Percentiles rank a stretch among this genome's conserved stretches.
Evolutionary conservation across 2,888 invertebrate genomes (phyloP).

Genomic region (Cryptosula pallasiana): DNA sequence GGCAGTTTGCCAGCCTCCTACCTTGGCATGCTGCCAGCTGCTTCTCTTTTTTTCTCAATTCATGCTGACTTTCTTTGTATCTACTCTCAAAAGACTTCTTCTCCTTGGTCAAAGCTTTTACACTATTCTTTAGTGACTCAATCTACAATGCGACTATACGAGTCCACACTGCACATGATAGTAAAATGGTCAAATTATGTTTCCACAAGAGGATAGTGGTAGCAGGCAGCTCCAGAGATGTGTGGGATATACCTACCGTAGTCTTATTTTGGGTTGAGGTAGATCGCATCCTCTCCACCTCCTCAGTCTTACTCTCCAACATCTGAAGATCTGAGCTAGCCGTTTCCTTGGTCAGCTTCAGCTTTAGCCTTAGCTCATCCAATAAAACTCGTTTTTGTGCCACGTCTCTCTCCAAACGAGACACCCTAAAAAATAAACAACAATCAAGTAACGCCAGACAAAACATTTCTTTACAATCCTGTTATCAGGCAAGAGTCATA

Average conservation of each 20-base stretch:
- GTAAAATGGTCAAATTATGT: too few relatives aligned
- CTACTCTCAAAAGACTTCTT: slow-evolving; percentile 42
- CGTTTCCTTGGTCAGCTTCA: slow-evolving; percentile 41
- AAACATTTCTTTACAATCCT: too few relatives aligned
- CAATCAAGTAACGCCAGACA: too few relatives aligned
- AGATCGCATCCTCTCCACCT: not conserved
- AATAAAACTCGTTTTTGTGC: slow-evolving; percentile 46
- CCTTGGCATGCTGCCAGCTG: slow-evolving; percentile 12
- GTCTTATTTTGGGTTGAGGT: slow-evolving; percentile 6
- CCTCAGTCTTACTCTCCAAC: slow-evolving; percentile 23
- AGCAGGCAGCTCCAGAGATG: too few relatives aligned
- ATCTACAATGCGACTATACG: slow-evolving; percentile 35
- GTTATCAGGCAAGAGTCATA: too few relatives aligned
- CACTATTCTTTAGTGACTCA: slow-evolving; percentile 40
- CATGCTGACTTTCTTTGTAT: slow-evolving; percentile 35
- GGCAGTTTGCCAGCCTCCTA: too few relatives aligned
- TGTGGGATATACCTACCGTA: slow-evolving; percentile 15
- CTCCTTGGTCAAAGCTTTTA: slow-evolving; percentile 38
- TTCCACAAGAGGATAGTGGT: too few relatives aligned
- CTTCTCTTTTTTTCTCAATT: slow-evolving; percentile 39
- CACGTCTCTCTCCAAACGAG: slow-evolving; percentile 44
- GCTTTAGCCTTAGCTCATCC: slow-evolving; percentile 43
- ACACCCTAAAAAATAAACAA: slow-evolving; percentile 38
- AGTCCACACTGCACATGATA: too few relatives aligned
- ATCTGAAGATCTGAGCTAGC: slow-evolving; percentile 37